Evolutionary conservation across 2,888 invertebrate species (phyloP).

Genomic region (Tetramorium bicarinatum): DNA sequence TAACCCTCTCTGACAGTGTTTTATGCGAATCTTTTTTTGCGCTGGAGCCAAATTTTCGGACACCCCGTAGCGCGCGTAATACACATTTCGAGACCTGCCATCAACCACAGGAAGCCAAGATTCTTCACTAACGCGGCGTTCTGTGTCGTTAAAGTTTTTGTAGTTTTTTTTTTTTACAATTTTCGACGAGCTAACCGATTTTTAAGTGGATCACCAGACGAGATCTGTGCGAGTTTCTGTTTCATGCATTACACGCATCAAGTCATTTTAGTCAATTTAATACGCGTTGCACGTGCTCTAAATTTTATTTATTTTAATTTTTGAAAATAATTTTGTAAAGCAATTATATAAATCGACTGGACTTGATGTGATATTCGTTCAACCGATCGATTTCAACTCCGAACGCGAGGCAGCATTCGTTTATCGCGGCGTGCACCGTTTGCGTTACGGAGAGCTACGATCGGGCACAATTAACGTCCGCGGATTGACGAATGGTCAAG

Average conservation of each 20-base stretch:
- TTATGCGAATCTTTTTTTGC: background rate
- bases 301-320: background rate
- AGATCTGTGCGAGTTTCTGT: background rate
- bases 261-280: background rate
- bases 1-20: background rate
- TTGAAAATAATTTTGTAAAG: background rate
- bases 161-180: constrained; percentile 6
- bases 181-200: constrained; percentile 37
- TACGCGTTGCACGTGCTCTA: too few species aligned
- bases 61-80: constrained; percentile 45
- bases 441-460: background rate
- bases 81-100: constrained; percentile 41
- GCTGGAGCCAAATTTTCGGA: constrained; percentile 20
- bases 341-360: background rate
- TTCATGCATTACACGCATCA: background rate
- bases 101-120: constrained; percentile 46
- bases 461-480: constrained; percentile 28
- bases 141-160: constrained; percentile 24
- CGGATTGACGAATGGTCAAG: constrained; percentile 26
- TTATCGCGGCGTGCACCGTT: constrained; percentile 20
- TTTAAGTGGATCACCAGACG: constrained; percentile 36
- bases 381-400: background rate
- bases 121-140: constrained; percentile 28
- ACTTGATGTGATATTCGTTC: background rate
- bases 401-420: background rate